phyloP scores from a whole-genome alignment of 1,140 invertebrate genomes.

The Palaemon carinicauda region DNA sequence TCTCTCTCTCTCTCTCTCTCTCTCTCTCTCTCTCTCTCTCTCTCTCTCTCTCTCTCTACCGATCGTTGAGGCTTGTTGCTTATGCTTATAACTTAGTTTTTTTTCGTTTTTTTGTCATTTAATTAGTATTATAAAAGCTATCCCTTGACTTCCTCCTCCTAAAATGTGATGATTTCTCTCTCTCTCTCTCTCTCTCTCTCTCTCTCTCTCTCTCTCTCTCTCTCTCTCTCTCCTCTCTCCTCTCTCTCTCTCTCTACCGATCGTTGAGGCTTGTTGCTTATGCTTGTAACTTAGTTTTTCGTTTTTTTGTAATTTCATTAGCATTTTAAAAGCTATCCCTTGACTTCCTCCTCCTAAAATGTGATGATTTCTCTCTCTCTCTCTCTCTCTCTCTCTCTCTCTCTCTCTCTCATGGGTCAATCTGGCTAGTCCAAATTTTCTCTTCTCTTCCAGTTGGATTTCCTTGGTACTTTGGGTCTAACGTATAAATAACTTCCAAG shows the following conservation, averaged over 20 bases:
- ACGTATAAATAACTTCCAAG: too few species aligned
- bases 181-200: not conserved
- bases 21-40: not conserved
- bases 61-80: not conserved
- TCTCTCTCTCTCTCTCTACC: not conserved
- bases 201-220: constrained; percentile 18
- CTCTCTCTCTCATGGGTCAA: not conserved
- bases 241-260: not conserved
- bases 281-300: not conserved
- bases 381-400: constrained; percentile 5
- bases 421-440: not conserved
- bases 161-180: too few species aligned
- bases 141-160: too few species aligned
- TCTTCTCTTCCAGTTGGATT: not conserved
- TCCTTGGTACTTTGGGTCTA: not conserved
- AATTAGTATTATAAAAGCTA: too few species aligned
- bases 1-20: constrained; percentile 2
- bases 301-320: not conserved
- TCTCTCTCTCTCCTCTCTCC: not conserved
- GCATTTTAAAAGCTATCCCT: too few species aligned
- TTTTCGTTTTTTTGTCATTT: not conserved
- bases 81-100: too few species aligned
- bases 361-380: not conserved
- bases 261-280: not conserved
- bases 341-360: too few species aligned